Evolutionary conservation across 1,140 invertebrate genomes (phyloP).

Genomic region (Chironomus striatipennis): DNA sequence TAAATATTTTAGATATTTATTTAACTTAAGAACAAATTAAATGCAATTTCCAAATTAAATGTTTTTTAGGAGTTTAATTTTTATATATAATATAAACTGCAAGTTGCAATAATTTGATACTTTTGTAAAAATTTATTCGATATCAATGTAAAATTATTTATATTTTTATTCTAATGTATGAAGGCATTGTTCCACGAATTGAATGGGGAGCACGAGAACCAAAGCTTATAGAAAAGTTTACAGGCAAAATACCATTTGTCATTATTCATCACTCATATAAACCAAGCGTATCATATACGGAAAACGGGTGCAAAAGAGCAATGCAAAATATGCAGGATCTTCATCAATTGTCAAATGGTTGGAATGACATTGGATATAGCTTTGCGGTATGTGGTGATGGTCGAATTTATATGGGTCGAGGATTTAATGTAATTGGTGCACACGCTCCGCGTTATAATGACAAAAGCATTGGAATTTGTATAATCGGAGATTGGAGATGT

Average conservation of each 20-base stretch:
- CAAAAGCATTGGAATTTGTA: constrained; percentile 61
- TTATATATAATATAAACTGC: no score
- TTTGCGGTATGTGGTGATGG: constrained; percentile 74
- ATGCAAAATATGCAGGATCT: constrained; percentile 50
- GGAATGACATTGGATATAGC: constrained; percentile 68
- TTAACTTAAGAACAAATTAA: no score
- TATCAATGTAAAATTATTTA: no score
- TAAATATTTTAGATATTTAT: no score
- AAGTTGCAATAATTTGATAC: no score
- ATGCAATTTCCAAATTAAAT: no score
- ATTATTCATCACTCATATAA: constrained; percentile 67
- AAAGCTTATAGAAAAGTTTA: constrained; percentile 40
- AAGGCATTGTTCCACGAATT: constrained; percentile 39
- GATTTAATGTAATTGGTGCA: constrained; percentile 61
- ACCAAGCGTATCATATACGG: constrained; percentile 48
- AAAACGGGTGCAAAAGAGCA: constrained; percentile 42
- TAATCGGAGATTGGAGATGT: constrained; percentile 61
- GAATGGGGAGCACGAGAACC: constrained; percentile 55
- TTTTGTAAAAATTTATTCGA: no score
- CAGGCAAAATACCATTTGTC: constrained; percentile 57
- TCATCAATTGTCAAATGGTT: constrained; percentile 49
- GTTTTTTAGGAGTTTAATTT: no score
- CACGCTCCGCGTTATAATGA: constrained; percentile 62
- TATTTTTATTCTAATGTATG: neutral
- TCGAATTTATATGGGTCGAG: constrained; percentile 62